Evolutionary conservation across 2,113 vertebrate genomes (phyloP).

Genomic region (Odontesthes bonariensis): DNA sequence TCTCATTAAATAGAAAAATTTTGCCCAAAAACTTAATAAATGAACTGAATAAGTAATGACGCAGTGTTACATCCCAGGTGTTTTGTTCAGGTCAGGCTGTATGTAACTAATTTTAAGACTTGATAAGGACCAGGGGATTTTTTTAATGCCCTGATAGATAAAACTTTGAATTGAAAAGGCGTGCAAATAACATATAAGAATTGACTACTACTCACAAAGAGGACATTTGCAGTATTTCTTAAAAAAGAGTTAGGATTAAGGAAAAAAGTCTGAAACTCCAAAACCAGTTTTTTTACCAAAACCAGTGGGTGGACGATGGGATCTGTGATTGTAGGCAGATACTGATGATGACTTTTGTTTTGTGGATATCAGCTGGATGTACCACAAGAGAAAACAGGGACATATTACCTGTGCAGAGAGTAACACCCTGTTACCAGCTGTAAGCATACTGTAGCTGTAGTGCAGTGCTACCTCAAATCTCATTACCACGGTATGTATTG

Average conservation of each 20-base stretch:
- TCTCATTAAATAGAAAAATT: too few species aligned
- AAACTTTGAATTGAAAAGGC: too few species aligned
- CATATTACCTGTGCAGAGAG: conserved; percentile 38
- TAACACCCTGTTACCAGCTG: conserved; percentile 48
- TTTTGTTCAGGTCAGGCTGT: too few species aligned
- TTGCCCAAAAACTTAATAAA: too few species aligned
- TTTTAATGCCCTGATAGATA: too few species aligned
- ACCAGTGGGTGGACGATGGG: background rate
- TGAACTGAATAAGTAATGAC: too few species aligned
- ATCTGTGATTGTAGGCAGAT: conserved; percentile 1
- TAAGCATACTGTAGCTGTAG: conserved; percentile 40
- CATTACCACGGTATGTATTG: conserved; percentile 42
- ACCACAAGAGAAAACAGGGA: conserved; percentile 3
- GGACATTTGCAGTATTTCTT: background rate
- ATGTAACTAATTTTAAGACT: too few species aligned
- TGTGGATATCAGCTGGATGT: background rate
- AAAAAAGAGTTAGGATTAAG: background rate
- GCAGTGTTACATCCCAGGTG: too few species aligned
- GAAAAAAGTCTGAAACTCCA: background rate
- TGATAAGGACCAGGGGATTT: too few species aligned
- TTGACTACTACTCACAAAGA: background rate
- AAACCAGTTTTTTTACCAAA: background rate
- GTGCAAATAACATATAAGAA: background rate
- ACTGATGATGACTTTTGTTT: background rate
- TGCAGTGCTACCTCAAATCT: conserved; percentile 48